Base-by-base conservation (phyloP, 2,888 invertebrate species). In the Macaria liturata region DNA sequence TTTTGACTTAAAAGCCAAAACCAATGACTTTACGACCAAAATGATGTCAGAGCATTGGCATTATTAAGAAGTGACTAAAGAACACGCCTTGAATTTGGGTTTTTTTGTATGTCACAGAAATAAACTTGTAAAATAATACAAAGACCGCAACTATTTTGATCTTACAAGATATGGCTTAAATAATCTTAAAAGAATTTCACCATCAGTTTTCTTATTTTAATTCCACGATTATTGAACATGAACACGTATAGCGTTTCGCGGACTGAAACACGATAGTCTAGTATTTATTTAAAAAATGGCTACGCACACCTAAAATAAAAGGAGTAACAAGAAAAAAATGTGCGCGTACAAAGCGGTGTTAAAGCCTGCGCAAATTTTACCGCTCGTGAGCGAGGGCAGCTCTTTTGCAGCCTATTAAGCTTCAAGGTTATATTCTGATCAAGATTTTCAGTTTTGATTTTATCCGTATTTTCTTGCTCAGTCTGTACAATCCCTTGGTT, bases 31-130 rank as follows among this genome's bases (percentile, higher is more conserved):
- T 42, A n/a, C 57, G 31, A 20, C 20, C 44, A 20, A 52, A 51
- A 48, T 67, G 67, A 67, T 58, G 62, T 64, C 67, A 67, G 57
- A 52, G 57, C 56, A 50, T 43, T 55, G 7, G 34, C 7, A 51
- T 45, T 52, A 49, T 46, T 32, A 34, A 45, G 46, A 57, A 60
- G 48, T 64, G 56, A 60, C 60, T 59, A 62, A 63, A 65, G 54
- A 42, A 39, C 57, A 54, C 65, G 49, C 66, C 59, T 54, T 67
- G 54, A 56, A 37, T 37, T 6, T 37, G 34, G 34, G 34, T 6
- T 7, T 37, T 1, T 20, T 20, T 20, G 20, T 20, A 20, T 20
- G 20, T 20, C 20, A 20, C 20, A 20, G 20, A 20, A 20, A 20
- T 20, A 20, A 20, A 20, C 20, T 20, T 20, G 20, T 20, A 20